Evolutionary conservation across 2,888 invertebrate genomes (phyloP).

Genomic region (Malthinus flaveolus): DNA sequence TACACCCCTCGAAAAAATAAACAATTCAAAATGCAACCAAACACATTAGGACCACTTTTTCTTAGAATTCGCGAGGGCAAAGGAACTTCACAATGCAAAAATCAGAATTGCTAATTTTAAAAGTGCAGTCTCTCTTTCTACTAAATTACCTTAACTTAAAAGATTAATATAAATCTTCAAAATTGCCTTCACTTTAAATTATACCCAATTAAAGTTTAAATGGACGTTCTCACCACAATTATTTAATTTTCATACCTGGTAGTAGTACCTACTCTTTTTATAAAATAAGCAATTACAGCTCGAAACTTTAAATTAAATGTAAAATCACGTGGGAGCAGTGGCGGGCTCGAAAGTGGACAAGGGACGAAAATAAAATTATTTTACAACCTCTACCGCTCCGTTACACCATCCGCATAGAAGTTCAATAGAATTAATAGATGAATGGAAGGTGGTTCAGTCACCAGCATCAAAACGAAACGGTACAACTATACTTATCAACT

Average conservation of each 20-base stretch:
- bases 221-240: neutral
- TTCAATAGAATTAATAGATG: too few species aligned
- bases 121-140: slow-evolving; percentile 18
- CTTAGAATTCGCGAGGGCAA: slow-evolving; percentile 18
- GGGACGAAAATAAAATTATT: too few species aligned
- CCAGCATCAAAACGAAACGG: too few species aligned
- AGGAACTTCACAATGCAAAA: slow-evolving; percentile 23
- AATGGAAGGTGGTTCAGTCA: too few species aligned
- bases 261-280: too few species aligned
- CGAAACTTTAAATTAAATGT: too few species aligned
- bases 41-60: slow-evolving; percentile 21
- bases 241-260: neutral
- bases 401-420: too few species aligned
- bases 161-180: slow-evolving; percentile 31
- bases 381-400: too few species aligned
- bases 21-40: slow-evolving; percentile 2
- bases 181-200: slow-evolving; percentile 27
- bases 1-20: neutral
- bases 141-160: slow-evolving; percentile 14
- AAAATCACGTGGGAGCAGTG: too few species aligned
- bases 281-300: too few species aligned
- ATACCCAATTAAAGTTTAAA: slow-evolving; percentile 28
- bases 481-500: too few species aligned
- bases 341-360: too few species aligned
- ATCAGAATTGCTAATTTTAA: slow-evolving; percentile 37